Evolutionary conservation across 2,797 vertebrate genomes (phyloP), one percentile per base, ranked within the genome.

Genomic region (Amblyopsis hoosieri): DNA sequence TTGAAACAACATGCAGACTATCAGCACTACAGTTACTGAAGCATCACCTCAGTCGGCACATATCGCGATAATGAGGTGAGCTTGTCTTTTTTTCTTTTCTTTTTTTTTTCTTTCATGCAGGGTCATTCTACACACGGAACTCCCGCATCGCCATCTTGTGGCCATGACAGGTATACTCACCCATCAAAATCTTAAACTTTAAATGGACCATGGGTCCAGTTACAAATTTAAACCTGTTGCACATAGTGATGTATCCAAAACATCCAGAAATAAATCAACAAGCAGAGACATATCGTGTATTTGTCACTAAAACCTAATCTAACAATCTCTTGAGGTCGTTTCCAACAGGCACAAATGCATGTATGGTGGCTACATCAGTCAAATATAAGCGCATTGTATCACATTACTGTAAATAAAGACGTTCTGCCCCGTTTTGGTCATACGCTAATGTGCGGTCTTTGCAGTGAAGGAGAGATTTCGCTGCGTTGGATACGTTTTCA

Each of bases 111-210:
- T 47, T 42, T 50, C 53, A 15, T 47, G 54, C 37, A 0, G 15
- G 45, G 29, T 13, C 8, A 11, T n/a, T 0, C 45, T 50, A 33
- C 29, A 46, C 64, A 63, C 4, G 37, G 71, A 60, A 81, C 76
- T 57, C 57, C 76, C 66, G 79, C 81, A 85, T 50, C 88, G 49
- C 90, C 91, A 93, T 89, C 93, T 89, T 81, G 90, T 93, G 91
- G 90, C 81, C 9, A 2, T 10, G 12, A 3, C 60, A 14, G 69
- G 66, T 75, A 77, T 78, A 67, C 59, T 72, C 72, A 58, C 52
- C 23, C 61, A 14, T 29, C n/a, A 45, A 58, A 29, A 29, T 42
- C 6, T 12, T n/a, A 14, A 29, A 61, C 46, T 55, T 56, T 57
- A 14, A 19, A 12, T 8, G 4, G 14, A 33, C 15, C 54, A 9